These are phyloP conservation scores for Pocillopora grandis DNA, from an alignment of 92 coral and sea anemone genomes.

Conservation along the genomic window DNA sequence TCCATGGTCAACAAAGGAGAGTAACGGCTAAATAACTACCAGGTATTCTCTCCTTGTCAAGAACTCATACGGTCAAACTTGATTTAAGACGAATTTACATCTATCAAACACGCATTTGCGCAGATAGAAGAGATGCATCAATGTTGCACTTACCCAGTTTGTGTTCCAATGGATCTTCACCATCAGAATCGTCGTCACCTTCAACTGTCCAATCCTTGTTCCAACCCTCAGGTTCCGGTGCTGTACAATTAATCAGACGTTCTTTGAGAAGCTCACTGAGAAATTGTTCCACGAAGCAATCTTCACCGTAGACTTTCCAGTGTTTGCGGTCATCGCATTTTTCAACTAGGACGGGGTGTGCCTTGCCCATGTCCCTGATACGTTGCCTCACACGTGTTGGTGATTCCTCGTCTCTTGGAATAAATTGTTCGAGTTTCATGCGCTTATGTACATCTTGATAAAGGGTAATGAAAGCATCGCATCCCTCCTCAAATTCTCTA, in stretches of 20 bases:
- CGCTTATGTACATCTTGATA: not conserved
- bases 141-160: too few species aligned
- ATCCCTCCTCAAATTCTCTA: not conserved
- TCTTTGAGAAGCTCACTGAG: not conserved
- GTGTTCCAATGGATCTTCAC: too few species aligned
- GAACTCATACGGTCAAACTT: too few species aligned
- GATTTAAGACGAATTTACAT: too few species aligned
- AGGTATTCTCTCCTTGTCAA: too few species aligned
- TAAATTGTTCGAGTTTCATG: not conserved
- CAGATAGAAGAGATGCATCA: too few species aligned
- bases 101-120: too few species aligned
- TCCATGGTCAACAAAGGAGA: too few species aligned
- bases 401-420: constrained; percentile 1
- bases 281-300: not conserved
- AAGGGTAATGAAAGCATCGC: not conserved
- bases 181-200: not conserved
- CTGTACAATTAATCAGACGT: not conserved
- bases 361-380: not conserved
- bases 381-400: not conserved
- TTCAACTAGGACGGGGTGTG: not conserved
- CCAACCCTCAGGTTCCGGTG: not conserved
- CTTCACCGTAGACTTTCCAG: constrained; percentile 2
- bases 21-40: too few species aligned
- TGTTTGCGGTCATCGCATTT: not conserved
- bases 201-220: not conserved